Evolutionary conservation across 1,140 invertebrate species (phyloP).

Genomic region (Melitaea cinxia): DNA sequence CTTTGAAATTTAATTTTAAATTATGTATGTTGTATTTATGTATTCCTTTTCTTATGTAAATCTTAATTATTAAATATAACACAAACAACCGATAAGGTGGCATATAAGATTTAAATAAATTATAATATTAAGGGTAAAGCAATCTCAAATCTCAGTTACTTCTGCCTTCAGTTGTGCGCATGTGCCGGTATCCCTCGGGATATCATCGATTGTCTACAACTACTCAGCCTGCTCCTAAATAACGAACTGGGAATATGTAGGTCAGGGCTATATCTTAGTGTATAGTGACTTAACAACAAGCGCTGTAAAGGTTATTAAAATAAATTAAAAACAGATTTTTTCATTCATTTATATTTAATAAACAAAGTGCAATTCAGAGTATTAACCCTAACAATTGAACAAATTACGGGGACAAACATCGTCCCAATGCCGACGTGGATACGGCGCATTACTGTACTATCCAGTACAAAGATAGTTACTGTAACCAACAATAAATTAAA

Average conservation of each 20-base stretch:
- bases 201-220: slow-evolving; percentile 74
- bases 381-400: slow-evolving; percentile 81
- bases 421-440: slow-evolving; percentile 60
- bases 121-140: not conserved
- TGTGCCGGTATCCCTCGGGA: slow-evolving; percentile 77
- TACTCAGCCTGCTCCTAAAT: slow-evolving; percentile 46
- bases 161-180: slow-evolving; percentile 54
- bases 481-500: slow-evolving; percentile 40
- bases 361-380: slow-evolving; percentile 81
- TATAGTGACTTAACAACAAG: slow-evolving; percentile 6
- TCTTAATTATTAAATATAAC: too few relatives aligned
- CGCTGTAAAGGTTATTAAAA: slow-evolving; percentile 1
- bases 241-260: slow-evolving; percentile 59
- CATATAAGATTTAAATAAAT: not conserved
- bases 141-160: not conserved
- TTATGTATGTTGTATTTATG: too few relatives aligned
- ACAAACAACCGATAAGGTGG: not conserved
- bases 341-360: slow-evolving; percentile 81
- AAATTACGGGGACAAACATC: slow-evolving; percentile 68
- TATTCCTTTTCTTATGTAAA: too few relatives aligned
- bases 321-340: slow-evolving; percentile 63
- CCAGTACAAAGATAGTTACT: slow-evolving; percentile 49
- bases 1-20: too few relatives aligned
- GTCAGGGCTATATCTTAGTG: slow-evolving; percentile 51
- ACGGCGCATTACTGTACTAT: slow-evolving; percentile 48